These are phyloP conservation scores for Shinisaurus crocodilurus DNA, from an alignment of 2,113 vertebrate genomes.

Conservation along the genomic window DNA sequence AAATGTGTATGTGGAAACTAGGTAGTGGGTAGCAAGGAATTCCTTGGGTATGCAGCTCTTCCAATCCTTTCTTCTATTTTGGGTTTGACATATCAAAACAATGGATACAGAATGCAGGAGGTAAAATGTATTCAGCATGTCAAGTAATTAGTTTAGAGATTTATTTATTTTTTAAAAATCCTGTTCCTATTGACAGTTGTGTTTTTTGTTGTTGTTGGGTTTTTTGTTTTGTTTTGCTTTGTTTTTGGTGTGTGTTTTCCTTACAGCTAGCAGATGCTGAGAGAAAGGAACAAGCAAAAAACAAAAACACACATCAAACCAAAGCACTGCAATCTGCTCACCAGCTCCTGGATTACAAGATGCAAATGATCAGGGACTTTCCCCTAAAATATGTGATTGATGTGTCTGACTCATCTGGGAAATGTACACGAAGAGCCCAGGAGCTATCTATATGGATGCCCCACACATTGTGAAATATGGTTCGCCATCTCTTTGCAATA, in stretches of 20 bases:
- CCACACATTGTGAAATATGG: background rate
- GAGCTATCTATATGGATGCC: background rate
- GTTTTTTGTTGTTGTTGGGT: too few relatives aligned
- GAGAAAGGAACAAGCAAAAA: conserved; percentile 29
- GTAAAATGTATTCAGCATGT: background rate
- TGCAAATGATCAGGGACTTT: background rate
- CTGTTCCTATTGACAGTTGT: conserved; percentile 5
- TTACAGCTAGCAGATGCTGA: conserved; percentile 32
- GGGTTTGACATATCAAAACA: background rate
- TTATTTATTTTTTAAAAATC: background rate
- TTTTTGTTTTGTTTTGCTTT: background rate
- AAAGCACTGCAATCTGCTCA: conserved; percentile 13
- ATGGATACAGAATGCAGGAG: background rate
- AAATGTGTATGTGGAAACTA: background rate
- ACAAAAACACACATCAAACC: conserved; percentile 18
- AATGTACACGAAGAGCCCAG: background rate
- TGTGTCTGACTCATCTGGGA: background rate
- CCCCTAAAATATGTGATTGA: background rate
- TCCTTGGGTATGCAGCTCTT: background rate
- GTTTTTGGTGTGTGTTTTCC: conserved; percentile 4
- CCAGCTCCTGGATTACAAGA: background rate
- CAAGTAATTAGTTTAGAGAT: background rate
- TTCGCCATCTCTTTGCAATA: background rate
- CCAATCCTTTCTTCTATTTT: background rate
- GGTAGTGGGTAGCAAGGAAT: background rate